Base-by-base conservation (phyloP, 2,888 invertebrate species). In the Ecliptopera silaceata region DNA sequence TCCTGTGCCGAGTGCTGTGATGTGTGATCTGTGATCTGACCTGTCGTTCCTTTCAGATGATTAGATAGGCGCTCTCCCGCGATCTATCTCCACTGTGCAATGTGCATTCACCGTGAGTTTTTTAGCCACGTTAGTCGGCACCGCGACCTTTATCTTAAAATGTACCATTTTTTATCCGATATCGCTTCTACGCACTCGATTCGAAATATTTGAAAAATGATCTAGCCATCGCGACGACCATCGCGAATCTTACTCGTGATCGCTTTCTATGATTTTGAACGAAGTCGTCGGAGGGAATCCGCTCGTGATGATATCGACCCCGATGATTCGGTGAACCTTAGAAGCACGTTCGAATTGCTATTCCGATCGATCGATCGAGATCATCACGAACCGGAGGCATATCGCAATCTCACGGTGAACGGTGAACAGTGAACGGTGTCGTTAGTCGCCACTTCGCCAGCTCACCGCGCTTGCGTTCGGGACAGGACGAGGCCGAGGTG, bases 401-500 rank as follows among this genome's bases (percentile, higher is more conserved):
- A 17, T 49, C 6, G 18, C 31, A 41, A 26, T 48, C 41, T 51
- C 46, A 46, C 53, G 53, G 46, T 46, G 39, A 39, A 20, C 42
- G 22, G 47, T 22, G 46, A 22, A 8, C 22, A 22, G 22, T 46
- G 39, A 31, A 20, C 42, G 18, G 45, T 15, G 46, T 12, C 22
- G 41, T 2, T 39, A 8, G 38, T 32, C 22, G 36, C 4, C 11
- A 17, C 8, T 36, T 26, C 48, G 34, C 50, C 8, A 34, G 48
- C 61, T 71, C 56, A 72, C 54, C 13, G 12, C 22, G 2, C n/a
- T n/a, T 43, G 26, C 56, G 69, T 75, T 75, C 74, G 73, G 71
- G 66, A 84, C 95, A 95, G 92, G 94, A 95, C 79, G 94, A 95
- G 79, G 94, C 94, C 61, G 94, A 94, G 63, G 93, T 92, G 68